A percentile compares a stretch with the other conserved stretches of the same genome.
phyloP scores from a whole-genome alignment of 1,140 invertebrate genomes.

The Chironomus striatipennis region DNA sequence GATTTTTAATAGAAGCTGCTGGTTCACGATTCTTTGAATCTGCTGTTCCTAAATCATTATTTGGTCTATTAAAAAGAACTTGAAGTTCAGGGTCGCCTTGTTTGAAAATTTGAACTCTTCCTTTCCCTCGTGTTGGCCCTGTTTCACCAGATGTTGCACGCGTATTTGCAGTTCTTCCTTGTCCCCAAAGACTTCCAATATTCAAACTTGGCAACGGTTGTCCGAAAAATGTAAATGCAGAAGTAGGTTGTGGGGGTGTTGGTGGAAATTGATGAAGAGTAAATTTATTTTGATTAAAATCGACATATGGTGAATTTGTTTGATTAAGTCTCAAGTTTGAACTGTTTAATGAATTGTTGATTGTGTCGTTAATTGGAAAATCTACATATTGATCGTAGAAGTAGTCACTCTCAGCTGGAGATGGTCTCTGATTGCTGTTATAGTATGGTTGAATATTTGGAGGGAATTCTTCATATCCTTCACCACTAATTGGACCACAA shows the following conservation, averaged over 20 bases:
- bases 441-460: constrained; percentile 36
- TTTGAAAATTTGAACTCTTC: constrained; percentile 35
- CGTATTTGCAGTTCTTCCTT: constrained; percentile 39
- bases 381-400: constrained; percentile 74
- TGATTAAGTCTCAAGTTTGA: constrained; percentile 25
- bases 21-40: constrained; percentile 29
- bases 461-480: constrained; percentile 30
- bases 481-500: constrained; percentile 29
- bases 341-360: constrained; percentile 32
- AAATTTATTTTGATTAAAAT: constrained; percentile 46
- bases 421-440: constrained; percentile 44
- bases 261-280: constrained; percentile 34
- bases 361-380: constrained; percentile 51
- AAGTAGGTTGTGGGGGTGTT: constrained; percentile 36
- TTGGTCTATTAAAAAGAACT: constrained; percentile 34
- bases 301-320: constrained; percentile 45
- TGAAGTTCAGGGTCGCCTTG: constrained; percentile 39
- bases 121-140: constrained; percentile 26
- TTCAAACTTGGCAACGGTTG: constrained; percentile 67
- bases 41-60: constrained; percentile 26
- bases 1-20: constrained; percentile 39
- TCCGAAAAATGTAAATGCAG: constrained; percentile 73
- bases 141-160: constrained; percentile 31
- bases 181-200: constrained; percentile 52
- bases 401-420: constrained; percentile 64